Conservation (phyloP, 2,888 invertebrate genomes). For the Brenthis daphne region DNA sequence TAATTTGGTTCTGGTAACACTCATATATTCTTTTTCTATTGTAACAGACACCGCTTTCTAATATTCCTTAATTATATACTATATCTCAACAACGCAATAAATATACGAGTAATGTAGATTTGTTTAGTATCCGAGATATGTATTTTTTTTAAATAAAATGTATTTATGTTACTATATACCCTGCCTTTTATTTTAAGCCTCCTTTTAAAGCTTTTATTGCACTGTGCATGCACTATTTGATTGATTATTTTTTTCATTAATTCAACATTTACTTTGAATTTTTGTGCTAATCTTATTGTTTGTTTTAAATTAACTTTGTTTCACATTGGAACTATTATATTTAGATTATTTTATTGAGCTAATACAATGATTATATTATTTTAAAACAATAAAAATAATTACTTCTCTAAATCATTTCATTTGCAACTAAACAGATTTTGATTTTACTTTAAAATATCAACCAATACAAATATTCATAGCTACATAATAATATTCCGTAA, state of each 20-base stretch:
- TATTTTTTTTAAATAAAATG: conserved; percentile 52
- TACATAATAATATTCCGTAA: too few relatives aligned
- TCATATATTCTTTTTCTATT: conserved; percentile 45
- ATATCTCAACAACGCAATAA: conserved; percentile 21
- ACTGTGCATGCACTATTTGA: conserved; percentile 22
- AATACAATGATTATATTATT: conserved; percentile 30
- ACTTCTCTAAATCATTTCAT: neutral
- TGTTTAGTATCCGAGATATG: conserved; percentile 41
- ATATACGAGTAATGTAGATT: conserved; percentile 34
- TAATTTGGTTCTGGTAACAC: conserved; percentile 29
- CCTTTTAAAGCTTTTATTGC: conserved; percentile 31
- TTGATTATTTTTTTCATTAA: neutral
- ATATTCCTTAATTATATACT: conserved; percentile 45
- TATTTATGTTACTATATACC: conserved; percentile 50
- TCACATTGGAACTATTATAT: conserved; percentile 33
- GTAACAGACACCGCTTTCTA: conserved; percentile 62
- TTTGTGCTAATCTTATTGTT: conserved; percentile 17
- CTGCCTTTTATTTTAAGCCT: conserved; percentile 52
- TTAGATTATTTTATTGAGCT: conserved; percentile 13
- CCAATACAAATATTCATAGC: too few relatives aligned
- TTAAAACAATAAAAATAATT: neutral
- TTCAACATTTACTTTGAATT: conserved; percentile 9
- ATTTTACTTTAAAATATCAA: too few relatives aligned
- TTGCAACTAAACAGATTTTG: neutral
- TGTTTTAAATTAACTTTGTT: conserved; percentile 18